phyloP scores from a whole-genome alignment of 2,113 vertebrate species.

The Paratilapia polleni region DNA sequence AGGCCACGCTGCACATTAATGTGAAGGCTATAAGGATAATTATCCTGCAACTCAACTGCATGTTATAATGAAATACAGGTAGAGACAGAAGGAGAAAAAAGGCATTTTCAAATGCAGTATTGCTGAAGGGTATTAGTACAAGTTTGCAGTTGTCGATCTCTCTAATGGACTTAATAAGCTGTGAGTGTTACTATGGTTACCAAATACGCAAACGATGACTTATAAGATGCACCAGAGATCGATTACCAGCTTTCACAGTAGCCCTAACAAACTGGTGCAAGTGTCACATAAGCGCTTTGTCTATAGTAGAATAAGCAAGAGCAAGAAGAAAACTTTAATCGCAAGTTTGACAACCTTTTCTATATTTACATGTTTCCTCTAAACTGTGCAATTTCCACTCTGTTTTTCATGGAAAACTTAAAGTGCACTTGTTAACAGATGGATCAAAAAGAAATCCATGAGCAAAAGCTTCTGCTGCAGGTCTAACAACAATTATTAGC shows the following conservation, averaged over 20 bases:
- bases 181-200: background rate
- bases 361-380: background rate
- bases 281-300: background rate
- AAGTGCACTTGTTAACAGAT: background rate
- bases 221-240: background rate
- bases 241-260: background rate
- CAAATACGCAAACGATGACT: background rate
- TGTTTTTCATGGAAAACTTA: no score
- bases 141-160: background rate
- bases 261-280: background rate
- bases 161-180: background rate
- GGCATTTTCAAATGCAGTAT: background rate
- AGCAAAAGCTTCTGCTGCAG: background rate
- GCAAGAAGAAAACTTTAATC: no score
- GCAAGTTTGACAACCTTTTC: background rate
- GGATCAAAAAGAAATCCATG: background rate
- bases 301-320: background rate
- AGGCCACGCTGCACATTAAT: background rate
- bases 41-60: background rate
- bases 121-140: background rate
- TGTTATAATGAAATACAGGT: background rate
- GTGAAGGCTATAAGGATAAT: background rate
- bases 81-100: background rate
- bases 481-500: background rate
- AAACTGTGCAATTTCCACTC: no score